Base-by-base conservation (phyloP, 1,140 invertebrate species). In the Lucilia cuprina region DNA sequence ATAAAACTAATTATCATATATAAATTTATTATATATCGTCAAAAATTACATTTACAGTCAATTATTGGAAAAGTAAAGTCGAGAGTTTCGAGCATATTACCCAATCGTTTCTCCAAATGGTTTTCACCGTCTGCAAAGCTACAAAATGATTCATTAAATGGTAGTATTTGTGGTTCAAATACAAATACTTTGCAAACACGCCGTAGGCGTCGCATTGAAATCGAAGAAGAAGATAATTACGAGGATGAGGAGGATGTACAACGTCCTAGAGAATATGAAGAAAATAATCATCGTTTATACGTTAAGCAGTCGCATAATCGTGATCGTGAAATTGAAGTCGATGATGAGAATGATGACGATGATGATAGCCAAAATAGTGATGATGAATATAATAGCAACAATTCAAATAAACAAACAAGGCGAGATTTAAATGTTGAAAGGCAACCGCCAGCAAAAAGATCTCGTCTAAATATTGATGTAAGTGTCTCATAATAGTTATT, bases 41-140 rank as follows among this genome's bases (percentile, higher is more conserved):
- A 30, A 30, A 30, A 41, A 41, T 14, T 10, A 60, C 5, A 8
- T 49, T 49, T 80, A 8, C 19, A 90, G 89, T 89, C 89, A 19
- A 87, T 91, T 74, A 88, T 91, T 83, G 87, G 86, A 19, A 91
- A 88, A 85, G 84, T 90, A 49, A 88, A 87, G 55, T 87, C 84
- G 60, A 86, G 88, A 12, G 86, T 91, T 2, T 87, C 88, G 4
- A 89, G 86, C 83, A 91, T 91, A 70, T 47, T 91, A 14, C 86
- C 89, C 21, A 84, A 84, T 34, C 86, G 87, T 17, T 14, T 91
- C 0, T 85, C 85, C 82, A 88, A 87, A 83, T 91, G 89, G 89
- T 91, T 91, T 82, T 88, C 88, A 78, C 88, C 89, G 25, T 84
- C 86, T 47, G 60, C 70, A 10, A 77, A 85, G 85, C 19, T 41